Evolutionary conservation across 2,888 invertebrate genomes (phyloP).

Genomic region (Didymodactylos carnosus): DNA sequence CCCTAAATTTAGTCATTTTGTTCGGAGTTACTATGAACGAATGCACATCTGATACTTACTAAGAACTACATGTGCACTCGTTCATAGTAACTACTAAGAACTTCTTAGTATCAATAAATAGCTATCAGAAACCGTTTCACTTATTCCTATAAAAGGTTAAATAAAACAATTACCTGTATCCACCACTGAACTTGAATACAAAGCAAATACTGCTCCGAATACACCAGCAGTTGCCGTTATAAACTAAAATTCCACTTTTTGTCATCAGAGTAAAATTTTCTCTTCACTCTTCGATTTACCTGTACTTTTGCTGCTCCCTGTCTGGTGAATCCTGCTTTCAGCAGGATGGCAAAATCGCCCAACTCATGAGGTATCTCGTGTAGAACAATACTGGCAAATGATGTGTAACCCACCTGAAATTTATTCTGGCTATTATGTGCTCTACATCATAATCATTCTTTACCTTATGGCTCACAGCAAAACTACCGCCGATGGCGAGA

Average conservation of each 20-base stretch:
- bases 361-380: conserved; percentile 96
- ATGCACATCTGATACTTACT: no score
- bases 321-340: conserved; percentile 64
- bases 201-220: conserved; percentile 2
- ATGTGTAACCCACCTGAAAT: conserved; percentile 61
- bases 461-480: conserved; percentile 59
- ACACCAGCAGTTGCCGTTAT: conserved; percentile 1
- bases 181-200: neutral
- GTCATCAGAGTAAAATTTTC: neutral
- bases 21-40: no score
- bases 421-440: no score
- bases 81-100: no score
- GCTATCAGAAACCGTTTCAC: no score
- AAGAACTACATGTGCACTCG: no score
- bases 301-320: conserved; percentile 89
- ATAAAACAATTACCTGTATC: no score
- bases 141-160: no score
- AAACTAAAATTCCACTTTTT: neutral
- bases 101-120: no score
- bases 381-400: conserved; percentile 75
- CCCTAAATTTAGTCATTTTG: no score
- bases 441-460: neutral
- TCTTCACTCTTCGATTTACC: conserved; percentile 4
- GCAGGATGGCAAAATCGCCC: conserved; percentile 92
- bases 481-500: conserved; percentile 86